Evolutionary conservation across 2,888 invertebrate species (phyloP), one percentile per base, ranked within the genome.

Genomic region (Eilema sororculum): DNA sequence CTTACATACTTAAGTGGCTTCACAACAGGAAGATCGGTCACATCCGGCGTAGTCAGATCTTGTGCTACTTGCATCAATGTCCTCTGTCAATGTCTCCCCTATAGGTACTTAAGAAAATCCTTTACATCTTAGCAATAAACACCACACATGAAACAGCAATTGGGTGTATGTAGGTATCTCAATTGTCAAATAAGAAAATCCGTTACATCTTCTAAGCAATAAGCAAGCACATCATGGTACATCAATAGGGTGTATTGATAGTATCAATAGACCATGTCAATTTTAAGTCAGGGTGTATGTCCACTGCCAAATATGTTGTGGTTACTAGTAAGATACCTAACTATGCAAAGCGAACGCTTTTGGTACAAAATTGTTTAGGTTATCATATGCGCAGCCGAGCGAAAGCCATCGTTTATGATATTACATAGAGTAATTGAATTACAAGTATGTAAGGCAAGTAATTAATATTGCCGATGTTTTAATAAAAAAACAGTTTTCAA

Each of bases 1-100:
- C n/a, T 81, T 77, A 71, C n/a, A n/a, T 71, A 62, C 70, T 73
- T 71, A 72, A 78, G 52, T 69, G 68, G 67, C 68, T 74, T 74
- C 67, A 75, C 77, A 75, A 77, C 69, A 71, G 71, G 67, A 81
- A 84, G 82, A 78, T 83, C 80, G 75, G 78, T 78, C 71, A 77
- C 81, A 84, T 86, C 86, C 86, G 85, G 81, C 81, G 82, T 70
- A 68, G 69, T 74, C 78, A 75, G 82, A 85, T 85, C 83, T 80
- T 79, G 75, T 67, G 70, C 74, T 79, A 80, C 75, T 72, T 77
- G 81, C 78, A 80, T 79, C 71, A 71, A 72, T 68, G 72, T 76
- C 71, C 75, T 75, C 77, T 76, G 81, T 82, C 76, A 79, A 78
- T 80, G 78, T 73, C 46, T 67, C 73, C 37, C 67, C 52, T 52